Evolutionary conservation across 2,888 invertebrate genomes (phyloP).

Genomic region (Acheta domesticus): DNA sequence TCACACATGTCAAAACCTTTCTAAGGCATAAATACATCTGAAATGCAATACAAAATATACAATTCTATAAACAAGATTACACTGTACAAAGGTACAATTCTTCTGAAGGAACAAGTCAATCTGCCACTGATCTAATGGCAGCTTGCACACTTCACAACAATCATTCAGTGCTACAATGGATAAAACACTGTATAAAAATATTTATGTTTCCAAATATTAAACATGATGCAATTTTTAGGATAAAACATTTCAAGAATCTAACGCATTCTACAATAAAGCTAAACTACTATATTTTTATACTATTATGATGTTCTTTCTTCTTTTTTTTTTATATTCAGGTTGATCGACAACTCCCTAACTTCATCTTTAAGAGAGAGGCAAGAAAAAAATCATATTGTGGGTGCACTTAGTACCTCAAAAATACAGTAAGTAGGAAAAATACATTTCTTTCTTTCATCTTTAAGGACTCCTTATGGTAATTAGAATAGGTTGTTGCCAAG

Average conservation of each 20-base stretch:
- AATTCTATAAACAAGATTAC: background rate
- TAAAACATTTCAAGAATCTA: background rate
- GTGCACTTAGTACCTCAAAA: too few species aligned
- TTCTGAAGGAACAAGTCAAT: too few species aligned
- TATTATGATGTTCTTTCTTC: background rate
- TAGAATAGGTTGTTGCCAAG: too few species aligned
- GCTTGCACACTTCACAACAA: background rate
- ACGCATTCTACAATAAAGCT: too few species aligned
- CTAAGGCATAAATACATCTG: background rate
- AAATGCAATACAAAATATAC: background rate
- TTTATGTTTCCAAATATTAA: background rate
- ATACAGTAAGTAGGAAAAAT: too few species aligned
- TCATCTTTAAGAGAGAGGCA: background rate
- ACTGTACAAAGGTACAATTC: background rate
- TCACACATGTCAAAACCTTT: background rate
- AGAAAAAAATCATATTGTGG: background rate
- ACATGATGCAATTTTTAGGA: background rate
- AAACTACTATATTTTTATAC: background rate
- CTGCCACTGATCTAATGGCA: too few species aligned
- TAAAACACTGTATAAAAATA: slow-evolving; percentile 1
- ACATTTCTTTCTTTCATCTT: too few species aligned
- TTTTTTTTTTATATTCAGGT: background rate
- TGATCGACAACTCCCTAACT: background rate
- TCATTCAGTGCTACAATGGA: background rate
- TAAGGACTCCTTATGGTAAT: too few species aligned